Base-by-base conservation (phyloP, 2,113 vertebrate species). In the Coryphaenoides rupestris region DNA sequence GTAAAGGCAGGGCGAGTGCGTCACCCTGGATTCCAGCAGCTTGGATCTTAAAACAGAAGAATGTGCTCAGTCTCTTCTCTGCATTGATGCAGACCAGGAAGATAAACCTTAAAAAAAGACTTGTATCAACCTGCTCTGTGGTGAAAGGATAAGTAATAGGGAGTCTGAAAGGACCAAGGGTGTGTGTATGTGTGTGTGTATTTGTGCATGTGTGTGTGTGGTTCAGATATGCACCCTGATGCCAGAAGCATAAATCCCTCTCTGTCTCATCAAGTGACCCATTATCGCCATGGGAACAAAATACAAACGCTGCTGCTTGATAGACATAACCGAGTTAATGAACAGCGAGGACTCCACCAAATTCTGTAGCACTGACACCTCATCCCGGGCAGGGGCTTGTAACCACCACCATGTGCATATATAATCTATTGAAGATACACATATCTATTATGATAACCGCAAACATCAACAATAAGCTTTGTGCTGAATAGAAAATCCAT, bases 321-420 rank as follows among this genome's bases (percentile, higher is more conserved):
- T 5, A 55, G 19, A 19, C 19, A 55, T n/a, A n/a, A n/a, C n/a
- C n/a, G 19, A 21, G 53, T 2, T 19, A 4, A 54, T 19, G n/a
- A 19, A 55, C n/a, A 21, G 19, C 19, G n/a, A 54, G 52, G n/a
- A 5, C 52, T 12, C 53, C 13, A n/a, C 19, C 53, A 21, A 21
- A 19, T 19, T 69, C 65, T 12, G 7, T 10, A 7, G 13, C 33
- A 40, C 7, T 40, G 33, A 40, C 33, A 57, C 70, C 53, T 50
- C 63, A 68, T 70, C 65, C 56, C 66, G 57, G 52, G 60, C 47
- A 21, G 49, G n/a, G n/a, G 61, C 63, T 60, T 64, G n/a, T n/a
- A 4, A 33, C 24, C 3, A n/a, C n/a, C 17, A 7, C 5, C 6
- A 40, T 40, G 2, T 40, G 33, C 33, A 40, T 40, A 12, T 40